Evolutionary conservation across 1,140 invertebrate species (phyloP), one percentile per base, ranked within the genome.

Genomic region (Sycophila sp.): DNA sequence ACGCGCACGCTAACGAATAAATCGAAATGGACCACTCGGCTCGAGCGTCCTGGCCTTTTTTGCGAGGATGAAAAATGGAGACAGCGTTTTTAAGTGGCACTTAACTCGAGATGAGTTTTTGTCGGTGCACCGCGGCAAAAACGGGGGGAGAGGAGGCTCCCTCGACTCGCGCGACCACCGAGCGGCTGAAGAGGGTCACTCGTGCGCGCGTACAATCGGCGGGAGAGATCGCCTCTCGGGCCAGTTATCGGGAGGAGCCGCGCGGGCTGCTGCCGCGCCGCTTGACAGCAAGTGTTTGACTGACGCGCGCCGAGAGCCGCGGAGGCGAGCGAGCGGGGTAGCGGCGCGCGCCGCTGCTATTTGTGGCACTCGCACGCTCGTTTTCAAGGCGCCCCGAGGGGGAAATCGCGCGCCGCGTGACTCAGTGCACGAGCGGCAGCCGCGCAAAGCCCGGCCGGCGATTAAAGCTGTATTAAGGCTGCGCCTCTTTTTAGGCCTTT

Each of bases 251-350:
- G 19, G 4, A 17, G 8, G n/a, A 17, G n/a, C n/a, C 38, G n/a
- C 38, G 13, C 38, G 38, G 13, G 38, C 38, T 4, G 38, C 38
- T n/a, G 38, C 38, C n/a, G 13, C 38, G n/a, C 13, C 38, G 10
- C 42, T 8, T 81, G 82, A 83, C 80, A 82, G 79, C 76, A 71
- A 80, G 75, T 79, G 79, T 83, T 85, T 80, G 74, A 82, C 82
- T 84, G 80, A 79, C 77, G 77, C 69, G 49, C 49, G 0, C 22
- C 49, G 1, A 26, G 22, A 2, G 49, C 49, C 73, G 71, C 71
- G 64, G 75, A 53, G 22, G 24, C 47, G 77, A 71, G 69, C 73
- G 77, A 78, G 76, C 42, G 22, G 40, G 64, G 77, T 78, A 77
- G 81, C 78, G 72, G 71, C 74, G n/a, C n/a, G n/a, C 76, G 76